Conservation (phyloP, 1,140 invertebrate genomes). For the Fopius arisanus region DNA sequence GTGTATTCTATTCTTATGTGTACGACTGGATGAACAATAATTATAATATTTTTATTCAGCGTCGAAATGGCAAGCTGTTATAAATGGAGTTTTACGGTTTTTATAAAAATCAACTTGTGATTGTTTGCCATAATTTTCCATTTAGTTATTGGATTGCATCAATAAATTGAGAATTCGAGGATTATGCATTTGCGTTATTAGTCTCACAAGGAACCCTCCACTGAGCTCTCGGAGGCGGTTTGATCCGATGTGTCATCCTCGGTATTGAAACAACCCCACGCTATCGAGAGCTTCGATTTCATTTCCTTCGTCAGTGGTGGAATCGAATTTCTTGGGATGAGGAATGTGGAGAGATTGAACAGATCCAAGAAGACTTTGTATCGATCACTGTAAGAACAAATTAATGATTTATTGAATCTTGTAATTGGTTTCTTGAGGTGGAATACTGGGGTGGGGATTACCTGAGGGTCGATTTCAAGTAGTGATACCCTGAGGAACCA, state of each 20-base stretch:
- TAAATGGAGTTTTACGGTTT: too few relatives aligned
- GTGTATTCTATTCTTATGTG: neutral
- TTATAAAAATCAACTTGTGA: too few relatives aligned
- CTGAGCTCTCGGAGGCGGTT: conserved; percentile 40
- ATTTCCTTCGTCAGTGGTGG: conserved; percentile 84
- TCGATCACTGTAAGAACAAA: conserved; percentile 77
- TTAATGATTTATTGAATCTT: neutral
- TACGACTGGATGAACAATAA: neutral
- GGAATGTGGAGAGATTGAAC: conserved; percentile 96
- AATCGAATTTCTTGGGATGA: conserved; percentile 91
- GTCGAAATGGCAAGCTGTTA: too few relatives aligned
- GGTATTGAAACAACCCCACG: conserved; percentile 45
- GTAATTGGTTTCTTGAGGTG: neutral
- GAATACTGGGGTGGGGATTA: conserved; percentile 54
- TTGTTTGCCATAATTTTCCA: neutral
- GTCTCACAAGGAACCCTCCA: conserved; percentile 36
- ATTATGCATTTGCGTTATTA: neutral
- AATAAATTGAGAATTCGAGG: neutral
- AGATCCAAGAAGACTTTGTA: conserved; percentile 99
- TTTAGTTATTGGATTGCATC: neutral
- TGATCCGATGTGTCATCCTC: conserved; percentile 42
- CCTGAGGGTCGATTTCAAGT: conserved; percentile 96
- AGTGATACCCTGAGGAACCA: conserved; percentile 98
- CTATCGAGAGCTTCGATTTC: conserved; percentile 66
- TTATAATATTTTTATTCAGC: too few relatives aligned